A percentile compares a stretch with the other conserved stretches of the same genome.
Evolutionary conservation across 1,140 invertebrate species (phyloP).

Genomic region (Drosophila azteca): DNA sequence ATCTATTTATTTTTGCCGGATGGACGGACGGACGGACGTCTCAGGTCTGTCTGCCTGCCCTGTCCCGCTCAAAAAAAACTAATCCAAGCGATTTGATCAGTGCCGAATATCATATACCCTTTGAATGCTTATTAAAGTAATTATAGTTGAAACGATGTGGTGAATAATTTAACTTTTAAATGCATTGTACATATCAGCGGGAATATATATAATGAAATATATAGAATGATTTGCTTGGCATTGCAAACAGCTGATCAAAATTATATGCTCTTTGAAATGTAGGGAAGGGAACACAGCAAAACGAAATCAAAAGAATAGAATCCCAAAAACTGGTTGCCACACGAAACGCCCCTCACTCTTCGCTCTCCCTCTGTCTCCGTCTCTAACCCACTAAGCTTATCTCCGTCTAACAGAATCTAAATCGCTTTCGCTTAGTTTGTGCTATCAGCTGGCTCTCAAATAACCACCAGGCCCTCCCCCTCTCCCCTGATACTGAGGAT

Average conservation of each 20-base stretch:
- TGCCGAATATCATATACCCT: too few relatives aligned
- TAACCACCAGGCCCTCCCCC: background rate
- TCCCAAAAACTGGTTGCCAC: slow-evolving; percentile 26
- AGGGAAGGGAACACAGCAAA: too few relatives aligned
- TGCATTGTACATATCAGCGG: too few relatives aligned
- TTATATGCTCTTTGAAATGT: too few relatives aligned
- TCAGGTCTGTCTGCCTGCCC: slow-evolving; percentile 38
- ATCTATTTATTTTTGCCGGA: slow-evolving; percentile 23
- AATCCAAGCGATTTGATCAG: background rate
- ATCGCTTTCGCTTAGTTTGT: slow-evolving; percentile 54
- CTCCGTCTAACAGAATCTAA: slow-evolving; percentile 48
- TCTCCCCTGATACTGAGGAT: slow-evolving; percentile 10
- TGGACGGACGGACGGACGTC: background rate
- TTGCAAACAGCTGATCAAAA: too few relatives aligned
- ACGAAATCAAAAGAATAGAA: too few relatives aligned
- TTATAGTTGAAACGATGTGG: too few relatives aligned
- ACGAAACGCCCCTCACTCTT: background rate
- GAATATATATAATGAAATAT: too few relatives aligned
- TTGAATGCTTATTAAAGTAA: too few relatives aligned
- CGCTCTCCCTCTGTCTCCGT: background rate
- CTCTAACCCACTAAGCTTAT: slow-evolving; percentile 33
- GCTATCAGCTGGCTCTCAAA: slow-evolving; percentile 45
- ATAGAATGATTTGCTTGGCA: too few relatives aligned
- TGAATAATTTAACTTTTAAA: too few relatives aligned
- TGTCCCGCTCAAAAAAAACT: slow-evolving; percentile 8